Evolutionary conservation across 2,888 invertebrate genomes (phyloP).

Genomic region (Rhyacophila evoluta): DNA sequence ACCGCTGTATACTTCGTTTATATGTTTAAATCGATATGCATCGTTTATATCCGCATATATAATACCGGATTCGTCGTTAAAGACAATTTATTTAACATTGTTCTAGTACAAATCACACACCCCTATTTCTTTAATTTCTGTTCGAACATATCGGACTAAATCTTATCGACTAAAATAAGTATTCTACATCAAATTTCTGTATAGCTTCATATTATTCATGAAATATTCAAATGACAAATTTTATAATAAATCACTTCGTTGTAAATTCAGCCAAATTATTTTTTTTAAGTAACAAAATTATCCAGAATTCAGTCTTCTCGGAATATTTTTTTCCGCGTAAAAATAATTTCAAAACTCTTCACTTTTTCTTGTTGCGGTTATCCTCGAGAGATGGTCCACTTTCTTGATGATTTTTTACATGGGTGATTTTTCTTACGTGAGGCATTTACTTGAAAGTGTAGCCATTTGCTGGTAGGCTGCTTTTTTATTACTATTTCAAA

Average conservation of each 20-base stretch:
- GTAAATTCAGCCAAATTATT: background rate
- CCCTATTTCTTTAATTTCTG: too few species aligned
- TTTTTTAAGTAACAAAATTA: background rate
- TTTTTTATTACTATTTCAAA: background rate
- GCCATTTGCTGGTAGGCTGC: background rate
- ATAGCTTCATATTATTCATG: background rate
- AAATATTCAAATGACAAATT: too few species aligned
- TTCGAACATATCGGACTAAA: too few species aligned
- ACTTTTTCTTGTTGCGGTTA: background rate
- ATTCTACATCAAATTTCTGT: background rate
- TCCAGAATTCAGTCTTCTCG: background rate
- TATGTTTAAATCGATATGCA: too few species aligned
- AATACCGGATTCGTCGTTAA: too few species aligned
- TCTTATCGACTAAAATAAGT: too few species aligned
- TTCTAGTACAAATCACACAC: too few species aligned
- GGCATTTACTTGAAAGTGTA: too few species aligned
- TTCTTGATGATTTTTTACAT: background rate
- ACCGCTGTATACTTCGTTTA: too few species aligned
- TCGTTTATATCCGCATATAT: too few species aligned
- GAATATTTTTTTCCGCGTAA: background rate
- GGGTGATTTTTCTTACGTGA: background rate
- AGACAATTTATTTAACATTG: too few species aligned
- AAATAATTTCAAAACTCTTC: background rate
- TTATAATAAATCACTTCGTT: background rate
- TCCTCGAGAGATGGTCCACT: background rate